phyloP scores from a whole-genome alignment of 2,797 vertebrate species.

The Toxotes lorentzi region DNA sequence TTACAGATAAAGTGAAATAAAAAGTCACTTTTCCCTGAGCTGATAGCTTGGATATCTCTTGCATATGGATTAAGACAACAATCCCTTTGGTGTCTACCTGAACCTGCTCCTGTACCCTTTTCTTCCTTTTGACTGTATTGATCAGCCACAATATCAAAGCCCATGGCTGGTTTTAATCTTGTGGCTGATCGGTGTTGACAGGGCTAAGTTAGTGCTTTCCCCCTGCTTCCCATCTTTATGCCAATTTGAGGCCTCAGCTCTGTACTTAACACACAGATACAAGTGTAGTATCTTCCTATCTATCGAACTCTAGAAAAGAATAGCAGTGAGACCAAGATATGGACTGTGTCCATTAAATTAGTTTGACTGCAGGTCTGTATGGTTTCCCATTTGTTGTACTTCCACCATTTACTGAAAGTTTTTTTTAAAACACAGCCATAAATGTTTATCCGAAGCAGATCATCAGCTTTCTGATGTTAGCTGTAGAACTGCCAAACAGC shows the following conservation, averaged over 20 bases:
- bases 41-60: neutral
- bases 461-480: slow-evolving; percentile 2
- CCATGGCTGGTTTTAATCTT: too few species aligned
- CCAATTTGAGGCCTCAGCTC: neutral
- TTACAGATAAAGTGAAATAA: neutral
- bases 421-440: neutral
- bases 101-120: neutral
- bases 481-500: slow-evolving; percentile 32
- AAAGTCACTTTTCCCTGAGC: neutral
- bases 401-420: neutral
- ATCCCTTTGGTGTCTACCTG: neutral
- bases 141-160: too few species aligned
- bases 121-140: neutral
- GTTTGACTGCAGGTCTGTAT: neutral
- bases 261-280: neutral
- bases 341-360: neutral
- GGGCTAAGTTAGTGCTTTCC: neutral
- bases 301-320: too few species aligned
- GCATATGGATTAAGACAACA: neutral
- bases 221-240: neutral
- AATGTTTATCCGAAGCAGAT: neutral
- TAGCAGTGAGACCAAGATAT: neutral
- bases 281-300: neutral
- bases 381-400: neutral
- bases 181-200: neutral